phyloP scores from a whole-genome alignment of 2,113 vertebrate species.

The Prionailurus viverrinus region DNA sequence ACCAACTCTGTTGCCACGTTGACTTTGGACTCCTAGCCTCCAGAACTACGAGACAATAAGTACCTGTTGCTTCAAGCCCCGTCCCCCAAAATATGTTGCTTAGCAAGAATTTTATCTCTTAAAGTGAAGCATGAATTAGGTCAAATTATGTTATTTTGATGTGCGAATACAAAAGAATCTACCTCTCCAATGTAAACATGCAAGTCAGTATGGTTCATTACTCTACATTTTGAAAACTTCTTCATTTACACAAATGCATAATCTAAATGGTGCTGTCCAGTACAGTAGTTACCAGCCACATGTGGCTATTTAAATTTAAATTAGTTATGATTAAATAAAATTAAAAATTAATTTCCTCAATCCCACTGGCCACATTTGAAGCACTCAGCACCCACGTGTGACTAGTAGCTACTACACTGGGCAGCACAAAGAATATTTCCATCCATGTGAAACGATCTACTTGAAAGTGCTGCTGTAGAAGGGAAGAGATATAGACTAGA shows the following conservation, averaged over 20 bases:
- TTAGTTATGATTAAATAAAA: conserved; percentile 45
- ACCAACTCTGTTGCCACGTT: background rate
- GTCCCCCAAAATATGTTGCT: background rate
- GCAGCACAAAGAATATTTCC: background rate
- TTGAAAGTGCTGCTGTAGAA: background rate
- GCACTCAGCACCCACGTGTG: background rate
- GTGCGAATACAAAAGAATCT: background rate
- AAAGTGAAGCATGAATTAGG: conserved; percentile 7
- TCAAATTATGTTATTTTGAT: conserved; percentile 10
- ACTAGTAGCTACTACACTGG: background rate
- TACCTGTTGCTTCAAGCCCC: background rate
- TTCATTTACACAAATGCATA: conserved; percentile 31
- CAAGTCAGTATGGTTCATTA: background rate
- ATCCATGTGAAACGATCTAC: background rate
- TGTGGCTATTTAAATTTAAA: background rate
- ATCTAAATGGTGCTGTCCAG: background rate
- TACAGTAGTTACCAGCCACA: background rate
- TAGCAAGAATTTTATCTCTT: conserved; percentile 49
- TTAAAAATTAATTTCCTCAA: conserved; percentile 33
- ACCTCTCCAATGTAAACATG: background rate
- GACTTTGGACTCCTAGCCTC: background rate
- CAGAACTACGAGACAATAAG: background rate
- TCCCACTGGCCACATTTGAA: conserved; percentile 38
- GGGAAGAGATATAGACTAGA: background rate
- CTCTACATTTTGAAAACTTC: conserved; percentile 46